Conservation (phyloP, 1,140 invertebrate species). For the Drosophila sp. region DNA sequence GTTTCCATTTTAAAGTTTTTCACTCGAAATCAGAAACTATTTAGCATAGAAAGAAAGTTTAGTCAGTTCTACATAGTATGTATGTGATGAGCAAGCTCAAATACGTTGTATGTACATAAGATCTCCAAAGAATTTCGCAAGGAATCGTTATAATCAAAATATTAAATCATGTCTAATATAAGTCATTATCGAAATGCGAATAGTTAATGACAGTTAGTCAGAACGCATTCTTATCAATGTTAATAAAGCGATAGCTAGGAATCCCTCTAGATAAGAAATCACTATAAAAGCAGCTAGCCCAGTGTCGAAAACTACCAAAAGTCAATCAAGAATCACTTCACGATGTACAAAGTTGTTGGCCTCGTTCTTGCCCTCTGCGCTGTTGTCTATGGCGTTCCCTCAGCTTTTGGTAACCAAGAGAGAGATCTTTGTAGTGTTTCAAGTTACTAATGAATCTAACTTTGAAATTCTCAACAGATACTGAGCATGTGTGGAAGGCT, state of each 20-base stretch:
- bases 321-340: conserved; percentile 1
- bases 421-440: not conserved
- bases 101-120: too few relatives aligned
- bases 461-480: conserved; percentile 23
- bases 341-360: conserved; percentile 39
- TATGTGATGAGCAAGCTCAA: too few relatives aligned
- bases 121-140: not conserved
- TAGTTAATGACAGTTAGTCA: conserved; percentile 31
- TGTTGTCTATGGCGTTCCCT: conserved; percentile 27
- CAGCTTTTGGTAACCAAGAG: conserved; percentile 14
- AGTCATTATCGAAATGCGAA: not conserved
- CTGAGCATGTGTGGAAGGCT: conserved; percentile 35
- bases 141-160: not conserved
- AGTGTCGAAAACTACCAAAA: conserved; percentile 19
- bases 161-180: conserved; percentile 7
- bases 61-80: too few relatives aligned
- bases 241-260: conserved; percentile 37
- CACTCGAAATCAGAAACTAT: too few relatives aligned
- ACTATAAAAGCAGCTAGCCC: conserved; percentile 37
- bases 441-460: not conserved
- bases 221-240: conserved; percentile 34
- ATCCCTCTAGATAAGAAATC: conserved; percentile 26
- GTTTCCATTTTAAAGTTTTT: too few relatives aligned
- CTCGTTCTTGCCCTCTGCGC: conserved; percentile 38
- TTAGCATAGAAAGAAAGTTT: too few relatives aligned